Percentiles rank a stretch among this genome's conserved stretches.
phyloP scores from a whole-genome alignment of 1,140 invertebrate species.

The Zeugodacus cucurbitae region DNA sequence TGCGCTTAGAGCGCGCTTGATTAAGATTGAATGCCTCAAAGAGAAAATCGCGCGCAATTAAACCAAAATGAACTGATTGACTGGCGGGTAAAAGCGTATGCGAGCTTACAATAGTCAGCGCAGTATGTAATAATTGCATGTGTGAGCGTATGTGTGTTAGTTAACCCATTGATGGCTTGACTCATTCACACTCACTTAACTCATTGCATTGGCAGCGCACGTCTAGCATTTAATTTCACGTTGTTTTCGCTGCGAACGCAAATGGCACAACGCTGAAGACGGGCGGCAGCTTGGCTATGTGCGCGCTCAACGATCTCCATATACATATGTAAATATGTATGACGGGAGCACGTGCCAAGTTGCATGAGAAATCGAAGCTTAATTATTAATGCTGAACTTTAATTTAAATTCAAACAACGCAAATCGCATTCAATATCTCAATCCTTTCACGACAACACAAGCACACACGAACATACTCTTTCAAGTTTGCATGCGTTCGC shows the following conservation, averaged over 20 bases:
- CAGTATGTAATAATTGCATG: neutral
- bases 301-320: neutral
- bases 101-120: neutral
- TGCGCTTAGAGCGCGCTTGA: neutral
- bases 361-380: neutral
- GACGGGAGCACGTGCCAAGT: neutral
- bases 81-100: neutral
- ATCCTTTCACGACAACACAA: neutral
- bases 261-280: neutral
- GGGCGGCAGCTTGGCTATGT: neutral
- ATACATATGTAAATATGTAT: no score
- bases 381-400: slow-evolving; percentile 21
- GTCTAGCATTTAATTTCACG: slow-evolving; percentile 32
- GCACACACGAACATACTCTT: neutral
- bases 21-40: slow-evolving; percentile 15
- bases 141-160: neutral
- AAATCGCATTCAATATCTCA: slow-evolving; percentile 2
- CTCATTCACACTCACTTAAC: slow-evolving; percentile 7
- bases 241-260: neutral
- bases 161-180: neutral
- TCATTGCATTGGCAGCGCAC: slow-evolving; percentile 23
- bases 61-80: neutral
- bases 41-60: slow-evolving; percentile 5
- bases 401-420: slow-evolving; percentile 19
- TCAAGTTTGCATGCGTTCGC: neutral